Evolutionary conservation across 2,888 invertebrate genomes (phyloP), one percentile per base, ranked within the genome.

Genomic region (Hipparchia sbordonii): DNA sequence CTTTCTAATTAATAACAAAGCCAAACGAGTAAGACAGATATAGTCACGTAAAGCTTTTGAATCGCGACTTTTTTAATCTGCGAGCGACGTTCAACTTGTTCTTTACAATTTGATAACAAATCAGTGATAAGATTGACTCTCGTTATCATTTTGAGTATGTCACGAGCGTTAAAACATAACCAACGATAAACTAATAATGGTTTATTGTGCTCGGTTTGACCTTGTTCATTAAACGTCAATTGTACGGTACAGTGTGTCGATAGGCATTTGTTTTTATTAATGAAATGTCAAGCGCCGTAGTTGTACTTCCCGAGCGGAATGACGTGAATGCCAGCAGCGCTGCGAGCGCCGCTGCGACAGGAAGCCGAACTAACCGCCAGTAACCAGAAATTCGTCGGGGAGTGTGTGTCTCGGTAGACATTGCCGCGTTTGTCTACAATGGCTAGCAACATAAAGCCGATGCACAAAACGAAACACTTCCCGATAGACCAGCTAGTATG

Each of bases 401-500:
- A 82, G 82, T 83, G 85, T 85, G 86, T 82, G 86, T 84, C 84
- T 78, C 82, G 84, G 84, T 83, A 79, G 81, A 81, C 84, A 82
- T 67, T 84, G 59, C 85, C 84, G 85, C 85, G 85, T 82, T 87
- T 85, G 85, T 84, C 84, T 85, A 93, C 90, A 91, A 93, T 94
- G 93, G 93, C 92, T 82, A 90, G 83, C 87, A 91, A 88, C 87
- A 91, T 90, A 82, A 89, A 90, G 84, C 90, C 91, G 81, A 87
- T 87, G 84, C 89, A 89, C 88, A 92, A 93, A 89, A 89, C 85
- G 84, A 92, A 93, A 88, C 93, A 91, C 81, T 92, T 93, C 84
- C 93, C 93, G 73, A 92, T 93, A 85, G 92, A 93, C 82, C 92
- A 97, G 94, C 95, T 98, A 85, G 96, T 98, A 87, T 96, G 98